A percentile compares a stretch with the other conserved stretches of the same genome.
Conservation (phyloP, 30 jellyfish, hydroid and myxozoan species). For the Turritopsis dohrnii region DNA sequence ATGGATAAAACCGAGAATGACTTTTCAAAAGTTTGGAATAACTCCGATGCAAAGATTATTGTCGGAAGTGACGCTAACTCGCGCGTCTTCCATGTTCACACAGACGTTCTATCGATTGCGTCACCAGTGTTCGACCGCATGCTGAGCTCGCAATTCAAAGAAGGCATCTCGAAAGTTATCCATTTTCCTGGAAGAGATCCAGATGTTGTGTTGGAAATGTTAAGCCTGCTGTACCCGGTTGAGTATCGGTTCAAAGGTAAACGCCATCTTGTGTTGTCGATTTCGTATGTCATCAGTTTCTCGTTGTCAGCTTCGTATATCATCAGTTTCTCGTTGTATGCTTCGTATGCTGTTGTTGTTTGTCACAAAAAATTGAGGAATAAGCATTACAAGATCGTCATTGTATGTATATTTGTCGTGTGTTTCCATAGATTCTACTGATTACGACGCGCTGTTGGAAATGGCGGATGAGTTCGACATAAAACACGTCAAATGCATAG, state of each 20-base stretch:
- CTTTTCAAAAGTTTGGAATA: background rate
- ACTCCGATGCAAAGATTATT: background rate
- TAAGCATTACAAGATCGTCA: too few species aligned
- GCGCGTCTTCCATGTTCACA: background rate
- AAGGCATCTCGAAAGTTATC: background rate
- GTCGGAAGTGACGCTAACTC: background rate
- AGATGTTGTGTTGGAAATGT: slow-evolving; percentile 5
- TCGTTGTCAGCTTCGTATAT: too few species aligned
- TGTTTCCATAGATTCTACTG: background rate
- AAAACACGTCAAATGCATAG: background rate
- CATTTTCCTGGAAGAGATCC: background rate
- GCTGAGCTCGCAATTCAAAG: slow-evolving; percentile 19
- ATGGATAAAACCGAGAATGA: background rate
- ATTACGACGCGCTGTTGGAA: background rate
- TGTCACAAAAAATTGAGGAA: too few species aligned
- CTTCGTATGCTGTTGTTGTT: too few species aligned
- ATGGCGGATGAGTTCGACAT: background rate
- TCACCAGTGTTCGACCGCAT: slow-evolving; percentile 12
- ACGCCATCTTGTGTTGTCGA: background rate
- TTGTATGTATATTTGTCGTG: too few species aligned
- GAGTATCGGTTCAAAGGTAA: background rate
- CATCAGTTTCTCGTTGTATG: too few species aligned
- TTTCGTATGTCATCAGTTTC: too few species aligned
- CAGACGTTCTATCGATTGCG: background rate
- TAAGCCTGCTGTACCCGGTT: background rate